Percentiles rank a stretch among this genome's conserved stretches.
Evolutionary conservation across 2,113 vertebrate genomes (phyloP).

Genomic region (Hemichromis elongatus): DNA sequence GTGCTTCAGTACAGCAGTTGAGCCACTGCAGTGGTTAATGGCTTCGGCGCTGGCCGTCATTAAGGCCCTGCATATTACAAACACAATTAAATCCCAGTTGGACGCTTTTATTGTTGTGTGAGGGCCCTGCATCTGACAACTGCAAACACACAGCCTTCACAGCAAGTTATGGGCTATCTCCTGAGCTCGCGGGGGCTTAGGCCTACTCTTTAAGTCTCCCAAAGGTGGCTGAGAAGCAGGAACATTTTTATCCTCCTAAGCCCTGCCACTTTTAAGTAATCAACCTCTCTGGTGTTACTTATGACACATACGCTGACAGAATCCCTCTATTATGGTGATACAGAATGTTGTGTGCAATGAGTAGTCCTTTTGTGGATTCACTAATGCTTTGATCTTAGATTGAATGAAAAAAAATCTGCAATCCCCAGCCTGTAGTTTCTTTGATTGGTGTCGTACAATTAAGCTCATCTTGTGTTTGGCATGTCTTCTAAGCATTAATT

Average conservation of each 20-base stretch:
- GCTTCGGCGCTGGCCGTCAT: conserved; percentile 88
- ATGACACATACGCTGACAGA: conserved; percentile 62
- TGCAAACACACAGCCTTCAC: conserved; percentile 79
- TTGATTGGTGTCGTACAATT: conserved; percentile 32
- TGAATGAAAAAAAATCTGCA: neutral
- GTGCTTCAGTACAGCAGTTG: conserved; percentile 79
- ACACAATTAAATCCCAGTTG: conserved; percentile 96
- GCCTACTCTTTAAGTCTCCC: conserved; percentile 41
- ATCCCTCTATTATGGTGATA: neutral
- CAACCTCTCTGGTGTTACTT: conserved; percentile 72
- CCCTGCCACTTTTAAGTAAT: conserved; percentile 67
- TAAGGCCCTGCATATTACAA: conserved; percentile 91
- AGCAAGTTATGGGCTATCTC: conserved; percentile 65
- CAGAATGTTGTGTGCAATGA: neutral
- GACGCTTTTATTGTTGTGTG: conserved; percentile 85
- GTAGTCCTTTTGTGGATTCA: conserved; percentile 3
- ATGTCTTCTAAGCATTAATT: conserved; percentile 50
- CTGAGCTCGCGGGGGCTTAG: conserved; percentile 43
- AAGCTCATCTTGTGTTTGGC: conserved; percentile 41
- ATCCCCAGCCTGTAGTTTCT: conserved; percentile 13
- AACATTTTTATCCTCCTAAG: conserved; percentile 60
- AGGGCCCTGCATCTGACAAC: conserved; percentile 82
- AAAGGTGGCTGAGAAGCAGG: conserved; percentile 41
- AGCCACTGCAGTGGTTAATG: conserved; percentile 85
- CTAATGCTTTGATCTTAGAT: conserved; percentile 6